Base-by-base conservation (phyloP, 1,140 invertebrate genomes). In the Cephus cinctus region DNA sequence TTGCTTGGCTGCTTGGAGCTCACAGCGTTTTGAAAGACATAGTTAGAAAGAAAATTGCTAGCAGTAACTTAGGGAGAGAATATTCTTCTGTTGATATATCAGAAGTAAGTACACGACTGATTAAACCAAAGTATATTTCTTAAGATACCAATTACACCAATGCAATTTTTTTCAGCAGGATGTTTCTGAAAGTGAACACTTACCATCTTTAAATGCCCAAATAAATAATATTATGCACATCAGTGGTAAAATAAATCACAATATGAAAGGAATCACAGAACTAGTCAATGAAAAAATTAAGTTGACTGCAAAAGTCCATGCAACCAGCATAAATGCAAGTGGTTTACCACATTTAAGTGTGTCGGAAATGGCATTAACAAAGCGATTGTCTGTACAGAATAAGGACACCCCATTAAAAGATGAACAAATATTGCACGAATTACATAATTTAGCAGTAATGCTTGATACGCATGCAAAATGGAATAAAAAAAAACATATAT, bases 251-350 rank as follows among this genome's bases (percentile, higher is more conserved):
- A 49, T 76, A 11, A 69, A 57, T 55, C 51, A 57, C 30, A 74
- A 74, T 54, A 45, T 75, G 3, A 73, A 65, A 45, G 59, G 61
- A 30, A 72, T 76, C 14, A 50, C 50, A 1, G 67, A 76, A 44
- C 35, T 75, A 14, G 22, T 54, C 5, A 4, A 4, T 5, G 58
- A 69, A 44, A 69, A 62, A 62, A 36, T 51, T 5, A 71, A 64
- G 47, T 27, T 73, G 11, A 42, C 47, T 25, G 54, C 48, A 1
- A 72, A 61, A 59, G 38, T 63, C 23, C 65, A 74, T 42, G 46
- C 48, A 22, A 56, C 58, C 1, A 73, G 57, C 44, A 22, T 51
- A 19, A 56, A 56, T 39, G 40, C 50, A 2, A 52, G 58, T 19
- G 62, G 59, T 47, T 35, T 72, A 9, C 59, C 61, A 19, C 66